Base-by-base conservation (phyloP, 2,113 vertebrate genomes). In the Campylorhamphus procurvoides region DNA sequence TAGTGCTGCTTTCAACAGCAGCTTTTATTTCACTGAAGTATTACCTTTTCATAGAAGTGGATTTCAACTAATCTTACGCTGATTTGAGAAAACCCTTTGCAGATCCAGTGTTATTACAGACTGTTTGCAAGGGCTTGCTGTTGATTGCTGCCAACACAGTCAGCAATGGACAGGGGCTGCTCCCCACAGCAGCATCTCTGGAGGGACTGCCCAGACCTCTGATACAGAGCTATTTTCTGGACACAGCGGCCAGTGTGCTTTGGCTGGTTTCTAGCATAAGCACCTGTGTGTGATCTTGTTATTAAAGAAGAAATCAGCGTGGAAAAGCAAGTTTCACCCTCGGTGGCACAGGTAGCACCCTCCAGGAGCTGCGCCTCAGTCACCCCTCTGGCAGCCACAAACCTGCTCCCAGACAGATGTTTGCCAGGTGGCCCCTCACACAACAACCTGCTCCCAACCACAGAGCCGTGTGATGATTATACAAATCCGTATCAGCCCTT, bases 391-490 rank as follows among this genome's bases (percentile, higher is more conserved):
- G 44, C 33, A 55, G 12, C 62, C 52, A 9, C 2, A 0, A 28
- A 33, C 31, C 83, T 1, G 1, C 49, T 58, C 44, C 49, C 1
- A 0, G 17, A 16, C 11, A 17, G 47, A 49, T 2, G 8, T 81
- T 47, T 35, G 35, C 49, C 42, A 28, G 50, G 49, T 23, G 9
- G 13, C 40, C 33, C 59, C 28, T 29, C 1, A 0, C 28, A 13
- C 33, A 35, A 56, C 1, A 0, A 52, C 63, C 46, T 27, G 39
- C 76, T 58, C 18, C 18, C 56, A 49, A 2, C n/a, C 40, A 10
- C 49, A 39, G 46, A n/a, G 50, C 40, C 0, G 0, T 7, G 28
- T 1, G 20, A 2, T 22, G 28, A 11, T 18, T 7, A 4, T 10
- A 47, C 50, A 49, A 1, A 53, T 1, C 71, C 66, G 66, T 10